Conservation (phyloP, 2,888 invertebrate species). For the Hyppa rectilinea region DNA sequence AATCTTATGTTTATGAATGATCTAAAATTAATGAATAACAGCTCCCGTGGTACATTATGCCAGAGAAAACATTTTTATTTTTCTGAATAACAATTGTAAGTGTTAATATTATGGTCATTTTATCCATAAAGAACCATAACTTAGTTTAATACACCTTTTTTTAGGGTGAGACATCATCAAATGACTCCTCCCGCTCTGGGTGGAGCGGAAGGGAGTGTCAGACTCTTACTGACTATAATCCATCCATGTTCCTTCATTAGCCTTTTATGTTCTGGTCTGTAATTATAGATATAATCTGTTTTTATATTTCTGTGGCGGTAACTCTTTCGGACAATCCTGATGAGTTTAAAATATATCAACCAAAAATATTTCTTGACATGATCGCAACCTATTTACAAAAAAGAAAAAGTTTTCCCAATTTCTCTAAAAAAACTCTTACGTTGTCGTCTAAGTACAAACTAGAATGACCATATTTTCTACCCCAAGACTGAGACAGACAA, state of each 20-base stretch:
- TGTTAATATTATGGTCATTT: not conserved
- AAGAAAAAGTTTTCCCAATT: slow-evolving; percentile 15
- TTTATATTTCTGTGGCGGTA: no score
- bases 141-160: not conserved
- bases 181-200: no score
- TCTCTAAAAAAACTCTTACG: slow-evolving; percentile 11
- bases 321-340: no score
- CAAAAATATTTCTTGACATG: slow-evolving; percentile 29
- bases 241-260: no score
- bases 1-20: not conserved
- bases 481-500: slow-evolving; percentile 35
- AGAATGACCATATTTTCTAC: slow-evolving; percentile 55
- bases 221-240: no score
- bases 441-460: slow-evolving; percentile 45
- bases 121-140: not conserved
- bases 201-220: no score
- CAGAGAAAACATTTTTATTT: not conserved
- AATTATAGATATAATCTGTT: no score
- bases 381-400: slow-evolving; percentile 6
- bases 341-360: no score
- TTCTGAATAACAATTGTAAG: no score
- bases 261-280: no score
- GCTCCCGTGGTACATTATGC: not conserved
- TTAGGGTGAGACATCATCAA: no score
- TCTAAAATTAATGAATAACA: not conserved